Conservation (phyloP, 2,113 vertebrate genomes). For the Hippolais icterina region DNA sequence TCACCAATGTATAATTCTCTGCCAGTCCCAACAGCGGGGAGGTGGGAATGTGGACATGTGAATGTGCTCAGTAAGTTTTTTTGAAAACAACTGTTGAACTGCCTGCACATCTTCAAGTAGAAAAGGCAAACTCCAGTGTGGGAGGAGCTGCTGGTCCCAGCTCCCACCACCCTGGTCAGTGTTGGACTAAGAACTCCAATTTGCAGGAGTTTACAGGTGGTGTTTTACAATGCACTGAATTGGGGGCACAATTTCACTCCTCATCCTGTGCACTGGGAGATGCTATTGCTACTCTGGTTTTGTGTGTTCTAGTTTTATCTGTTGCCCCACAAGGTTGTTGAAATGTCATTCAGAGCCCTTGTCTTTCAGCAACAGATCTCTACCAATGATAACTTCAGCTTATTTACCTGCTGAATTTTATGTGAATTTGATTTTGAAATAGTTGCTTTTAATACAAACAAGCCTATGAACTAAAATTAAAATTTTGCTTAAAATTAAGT, state of each 20-base stretch:
- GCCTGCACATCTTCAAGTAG: neutral
- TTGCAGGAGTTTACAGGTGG: neutral
- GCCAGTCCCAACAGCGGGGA: neutral
- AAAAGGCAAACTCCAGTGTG: neutral
- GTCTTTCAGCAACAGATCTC: neutral
- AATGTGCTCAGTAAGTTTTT: neutral
- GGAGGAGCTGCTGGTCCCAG: neutral
- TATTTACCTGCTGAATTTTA: slow-evolving; percentile 16
- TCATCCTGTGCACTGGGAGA: neutral
- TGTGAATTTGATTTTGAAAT: slow-evolving; percentile 36
- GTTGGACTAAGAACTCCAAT: neutral
- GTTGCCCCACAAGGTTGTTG: neutral
- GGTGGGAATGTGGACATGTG: neutral
- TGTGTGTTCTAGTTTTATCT: neutral
- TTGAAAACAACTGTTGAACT: neutral
- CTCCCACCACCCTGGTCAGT: neutral
- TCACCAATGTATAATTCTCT: neutral
- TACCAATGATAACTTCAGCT: neutral
- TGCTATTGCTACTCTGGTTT: neutral
- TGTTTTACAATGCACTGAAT: neutral
- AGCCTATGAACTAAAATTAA: slow-evolving; percentile 55
- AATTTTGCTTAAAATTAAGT: neutral
- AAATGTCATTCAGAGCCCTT: neutral
- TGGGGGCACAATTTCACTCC: neutral
- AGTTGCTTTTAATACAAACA: slow-evolving; percentile 45